A percentile compares a stretch with the other conserved stretches of the same genome.
phyloP scores from a whole-genome alignment of 2,113 vertebrate genomes.

The Forbesichthys agassizii region DNA sequence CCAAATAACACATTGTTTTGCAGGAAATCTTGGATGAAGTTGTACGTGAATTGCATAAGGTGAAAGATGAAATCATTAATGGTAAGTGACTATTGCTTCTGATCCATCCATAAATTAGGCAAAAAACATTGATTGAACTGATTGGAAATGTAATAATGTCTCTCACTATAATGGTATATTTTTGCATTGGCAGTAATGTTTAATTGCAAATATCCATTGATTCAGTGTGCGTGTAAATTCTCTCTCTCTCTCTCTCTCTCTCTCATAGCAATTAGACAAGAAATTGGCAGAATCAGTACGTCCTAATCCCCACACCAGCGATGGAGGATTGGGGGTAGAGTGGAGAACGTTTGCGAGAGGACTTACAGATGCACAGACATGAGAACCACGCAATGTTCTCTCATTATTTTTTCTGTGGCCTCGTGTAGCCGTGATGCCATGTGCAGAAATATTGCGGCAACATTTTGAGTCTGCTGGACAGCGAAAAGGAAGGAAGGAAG shows the following conservation, averaged over 20 bases:
- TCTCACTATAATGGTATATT: too few species aligned
- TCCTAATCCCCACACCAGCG: constrained; percentile 80
- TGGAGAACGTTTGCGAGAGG: constrained; percentile 62
- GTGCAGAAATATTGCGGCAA: constrained; percentile 76
- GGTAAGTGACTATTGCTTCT: constrained; percentile 78
- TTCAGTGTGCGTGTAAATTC: too few species aligned
- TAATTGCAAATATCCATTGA: too few species aligned
- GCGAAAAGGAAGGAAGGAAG: constrained; percentile 31
- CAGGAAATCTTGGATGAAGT: constrained; percentile 99
- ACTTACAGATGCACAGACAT: constrained; percentile 62
- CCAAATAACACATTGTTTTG: constrained; percentile 11
- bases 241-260: background rate
- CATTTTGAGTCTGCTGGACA: constrained; percentile 74
- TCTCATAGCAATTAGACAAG: constrained; percentile 92
- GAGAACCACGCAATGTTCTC: constrained; percentile 68
- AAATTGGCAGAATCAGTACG: constrained; percentile 93
- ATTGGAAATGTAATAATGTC: too few species aligned
- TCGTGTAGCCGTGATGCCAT: constrained; percentile 8
- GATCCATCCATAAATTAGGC: background rate
- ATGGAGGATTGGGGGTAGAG: constrained; percentile 50
- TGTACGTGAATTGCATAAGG: constrained; percentile 96
- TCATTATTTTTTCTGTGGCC: constrained; percentile 75
- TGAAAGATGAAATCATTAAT: constrained; percentile 98
- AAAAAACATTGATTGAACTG: too few species aligned
- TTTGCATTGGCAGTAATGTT: too few species aligned